Base-by-base conservation (phyloP, 2,797 vertebrate genomes). In the Todus mexicanus region DNA sequence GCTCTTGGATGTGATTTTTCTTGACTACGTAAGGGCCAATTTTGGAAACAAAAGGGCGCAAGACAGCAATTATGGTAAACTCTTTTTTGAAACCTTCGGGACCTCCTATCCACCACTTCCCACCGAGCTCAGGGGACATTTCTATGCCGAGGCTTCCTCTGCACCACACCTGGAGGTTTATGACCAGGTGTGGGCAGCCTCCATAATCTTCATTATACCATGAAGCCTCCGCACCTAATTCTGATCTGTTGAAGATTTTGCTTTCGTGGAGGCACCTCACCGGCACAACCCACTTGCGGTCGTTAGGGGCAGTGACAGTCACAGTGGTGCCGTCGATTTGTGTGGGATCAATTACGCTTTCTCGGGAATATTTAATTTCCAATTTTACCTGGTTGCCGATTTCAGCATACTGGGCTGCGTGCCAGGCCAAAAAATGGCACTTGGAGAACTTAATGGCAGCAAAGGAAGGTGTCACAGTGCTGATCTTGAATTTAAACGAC, bases 1-100 rank as follows among this genome's bases (percentile, higher is more conserved):
- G 87, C 70, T 96, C 96, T 66, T 96, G 96, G 63, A 96, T 33
- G 16, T 96, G 94, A 61, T 95, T 93, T 86, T 93, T 40, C 63
- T 96, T 96, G 35, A 96, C 95, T 89, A 96, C 89, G 0, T 96
- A 96, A 65, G 96, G 96, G 40, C 95, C 96, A 86, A 96, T 96
- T 91, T 88, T 96, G 60, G 96, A 96, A 89, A 96, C 18, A 29
- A 89, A 87, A 25, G 95, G 96, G 16, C 37, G 73, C 70, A 93
- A 26, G 51, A 95, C 73, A 48, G 96, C 70, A 42, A 6, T n/a
- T 76, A 96, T 72, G 47, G 65, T 26, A 43, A 96, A 95, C 37
- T 93, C 91, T n/a, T 86, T 91, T 59, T 75, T 94, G 86, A 96
- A 93, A 47, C 87, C 91, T 56, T 85, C 89, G 0, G 96, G 96